Evolutionary conservation across 2,888 invertebrate species (phyloP).

Genomic region (Choristoneura rosaceana): DNA sequence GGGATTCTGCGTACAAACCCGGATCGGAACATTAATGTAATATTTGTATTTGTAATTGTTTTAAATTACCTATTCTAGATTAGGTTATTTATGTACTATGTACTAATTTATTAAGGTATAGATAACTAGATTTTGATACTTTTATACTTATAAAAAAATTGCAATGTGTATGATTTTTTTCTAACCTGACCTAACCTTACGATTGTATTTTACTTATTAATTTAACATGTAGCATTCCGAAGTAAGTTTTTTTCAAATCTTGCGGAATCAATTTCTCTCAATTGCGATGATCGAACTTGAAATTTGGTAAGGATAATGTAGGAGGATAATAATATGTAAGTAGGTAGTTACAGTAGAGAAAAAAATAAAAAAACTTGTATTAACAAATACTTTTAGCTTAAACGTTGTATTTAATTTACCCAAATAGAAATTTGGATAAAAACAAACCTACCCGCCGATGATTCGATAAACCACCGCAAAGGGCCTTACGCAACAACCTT

Average conservation of each 20-base stretch:
- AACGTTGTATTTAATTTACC: no score
- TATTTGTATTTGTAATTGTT: neutral
- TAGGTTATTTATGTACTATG: neutral
- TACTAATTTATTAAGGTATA: neutral
- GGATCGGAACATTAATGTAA: constrained; percentile 71
- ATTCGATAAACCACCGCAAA: neutral
- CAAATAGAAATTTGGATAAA: no score
- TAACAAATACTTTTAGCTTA: no score
- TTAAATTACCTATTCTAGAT: constrained; percentile 12
- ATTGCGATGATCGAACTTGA: no score
- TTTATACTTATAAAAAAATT: neutral
- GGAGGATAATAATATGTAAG: no score
- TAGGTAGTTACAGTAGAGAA: no score
- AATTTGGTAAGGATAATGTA: no score
- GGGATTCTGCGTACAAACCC: constrained; percentile 90
- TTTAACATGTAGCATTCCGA: no score
- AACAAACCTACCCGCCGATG: neutral
- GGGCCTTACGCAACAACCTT: neutral
- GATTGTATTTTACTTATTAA: no score
- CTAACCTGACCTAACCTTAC: neutral
- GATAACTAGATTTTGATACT: constrained; percentile 5
- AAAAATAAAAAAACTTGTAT: no score
- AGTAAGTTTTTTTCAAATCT: no score
- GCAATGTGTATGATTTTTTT: neutral
- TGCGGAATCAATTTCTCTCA: no score